These are phyloP conservation scores for Dryobotodes eremita DNA, from an alignment of 2,888 invertebrate species.

Conservation along the genomic window DNA sequence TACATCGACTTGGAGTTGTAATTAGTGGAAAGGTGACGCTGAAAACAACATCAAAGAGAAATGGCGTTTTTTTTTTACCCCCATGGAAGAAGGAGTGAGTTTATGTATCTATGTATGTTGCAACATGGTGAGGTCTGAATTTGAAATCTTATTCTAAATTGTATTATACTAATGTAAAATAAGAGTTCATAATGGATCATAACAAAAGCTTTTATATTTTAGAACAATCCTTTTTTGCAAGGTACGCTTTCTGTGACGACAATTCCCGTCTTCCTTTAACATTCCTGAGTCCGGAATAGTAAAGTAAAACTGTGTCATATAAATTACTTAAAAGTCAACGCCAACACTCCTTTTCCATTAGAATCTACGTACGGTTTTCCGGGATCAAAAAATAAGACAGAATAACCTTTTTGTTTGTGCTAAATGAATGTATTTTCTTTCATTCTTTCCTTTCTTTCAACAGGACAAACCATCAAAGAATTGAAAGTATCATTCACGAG, in stretches of 20 bases:
- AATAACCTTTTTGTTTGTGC: neutral
- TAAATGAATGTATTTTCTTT: neutral
- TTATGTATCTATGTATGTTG: neutral
- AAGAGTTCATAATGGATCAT: neutral
- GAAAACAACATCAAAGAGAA: slow-evolving; percentile 10
- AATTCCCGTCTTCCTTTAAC: neutral
- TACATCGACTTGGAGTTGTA: slow-evolving; percentile 20
- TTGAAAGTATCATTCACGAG: neutral
- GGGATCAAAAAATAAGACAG: neutral
- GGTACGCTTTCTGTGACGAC: neutral
- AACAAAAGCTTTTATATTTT: neutral
- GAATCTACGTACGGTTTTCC: neutral
- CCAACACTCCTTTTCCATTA: no score
- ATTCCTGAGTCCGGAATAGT: neutral
- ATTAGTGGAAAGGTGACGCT: slow-evolving; percentile 27
- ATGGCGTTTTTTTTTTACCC: no score
- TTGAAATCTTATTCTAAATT: neutral
- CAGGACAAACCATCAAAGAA: neutral
- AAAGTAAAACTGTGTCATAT: neutral
- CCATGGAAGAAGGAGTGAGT: no score
- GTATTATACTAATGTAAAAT: neutral
- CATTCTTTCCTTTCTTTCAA: neutral
- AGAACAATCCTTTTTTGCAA: neutral
- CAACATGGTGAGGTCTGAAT: neutral
- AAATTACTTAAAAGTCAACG: neutral